Evolutionary conservation across 2,113 vertebrate genomes (phyloP), one percentile per base, ranked within the genome.

Genomic region (Pelodiscus sinensis): DNA sequence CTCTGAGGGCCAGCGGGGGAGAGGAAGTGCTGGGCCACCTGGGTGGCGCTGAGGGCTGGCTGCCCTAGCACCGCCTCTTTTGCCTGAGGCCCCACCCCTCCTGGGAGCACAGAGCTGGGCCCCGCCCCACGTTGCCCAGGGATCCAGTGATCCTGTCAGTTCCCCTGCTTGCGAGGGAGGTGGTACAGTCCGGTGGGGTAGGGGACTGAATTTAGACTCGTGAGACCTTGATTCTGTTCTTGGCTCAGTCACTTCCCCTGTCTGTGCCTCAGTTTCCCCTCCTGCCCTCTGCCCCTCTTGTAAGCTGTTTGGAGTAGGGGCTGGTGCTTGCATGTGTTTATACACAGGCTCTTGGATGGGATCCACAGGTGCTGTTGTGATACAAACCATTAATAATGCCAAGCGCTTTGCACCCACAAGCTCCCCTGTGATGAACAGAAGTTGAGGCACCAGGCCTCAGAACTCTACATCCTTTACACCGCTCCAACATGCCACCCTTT

Each of bases 121-220:
- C 44, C 44, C 44, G 5, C 44, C 44, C 44, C 44, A 44, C 44
- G 7, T 44, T 44, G 44, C 44, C 44, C 44, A 44, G 44, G 44
- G 44, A 6, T 44, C 44, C 44, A 44, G 44, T 44, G 44, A 44
- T 44, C 44, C 44, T 44, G 44, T 44, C 44, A 44, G 44, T 44
- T 44, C 44, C 44, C 44, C 44, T 44, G 4, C 50, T 27, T 18
- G 22, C 18, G 12, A 0, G 50, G 24, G 21, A 24, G 83, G 65
- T 0, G 10, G n/a, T 19, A 65, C 5, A 16, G 27, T 15, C 78
- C 2, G 8, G 83, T 1, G 44, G 25, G 9, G 62, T 3, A 0
- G 21, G 11, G 58, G 85, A 9, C 60, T 35, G n/a, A n/a, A 71
- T 18, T 35, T 15, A 54, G 56, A 4, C 10, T 44, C 44, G 31